Conservation (phyloP, 2,797 vertebrate species). For the Lemur catta region DNA sequence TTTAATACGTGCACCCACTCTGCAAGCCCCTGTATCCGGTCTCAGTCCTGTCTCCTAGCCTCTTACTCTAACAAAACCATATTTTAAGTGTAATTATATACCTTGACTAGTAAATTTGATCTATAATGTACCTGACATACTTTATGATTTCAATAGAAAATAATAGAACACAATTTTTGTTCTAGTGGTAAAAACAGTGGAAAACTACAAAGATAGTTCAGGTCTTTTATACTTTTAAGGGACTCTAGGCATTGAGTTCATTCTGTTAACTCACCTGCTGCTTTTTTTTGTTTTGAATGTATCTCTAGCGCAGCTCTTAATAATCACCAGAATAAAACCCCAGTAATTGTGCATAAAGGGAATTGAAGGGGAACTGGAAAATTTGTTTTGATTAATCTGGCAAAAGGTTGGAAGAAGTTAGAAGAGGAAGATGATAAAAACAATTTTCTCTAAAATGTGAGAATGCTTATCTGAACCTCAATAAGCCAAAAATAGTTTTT, state of each 20-base stretch:
- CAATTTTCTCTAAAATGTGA: background rate
- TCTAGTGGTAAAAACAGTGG: background rate
- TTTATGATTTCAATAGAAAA: background rate
- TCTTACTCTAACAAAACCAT: background rate
- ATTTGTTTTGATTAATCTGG: background rate
- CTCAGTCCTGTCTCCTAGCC: background rate
- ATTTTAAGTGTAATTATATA: background rate
- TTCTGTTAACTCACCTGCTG: background rate
- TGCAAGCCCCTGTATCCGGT: background rate
- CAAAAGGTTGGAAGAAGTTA: background rate
- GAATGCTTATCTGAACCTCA: background rate
- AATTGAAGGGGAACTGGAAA: background rate
- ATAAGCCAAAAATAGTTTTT: background rate
- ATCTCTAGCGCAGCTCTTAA: background rate
- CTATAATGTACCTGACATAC: background rate
- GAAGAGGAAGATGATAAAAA: background rate
- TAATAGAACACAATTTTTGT: background rate
- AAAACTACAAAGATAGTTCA: slow-evolving; percentile 1
- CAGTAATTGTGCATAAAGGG: background rate
- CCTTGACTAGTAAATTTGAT: background rate
- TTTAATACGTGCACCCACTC: background rate
- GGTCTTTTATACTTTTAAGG: background rate
- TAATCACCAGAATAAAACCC: slow-evolving; percentile 9
- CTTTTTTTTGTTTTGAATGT: background rate
- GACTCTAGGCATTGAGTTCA: background rate